phyloP scores from a whole-genome alignment of 2,888 invertebrate genomes.

The Phytoseiulus persimilis region DNA sequence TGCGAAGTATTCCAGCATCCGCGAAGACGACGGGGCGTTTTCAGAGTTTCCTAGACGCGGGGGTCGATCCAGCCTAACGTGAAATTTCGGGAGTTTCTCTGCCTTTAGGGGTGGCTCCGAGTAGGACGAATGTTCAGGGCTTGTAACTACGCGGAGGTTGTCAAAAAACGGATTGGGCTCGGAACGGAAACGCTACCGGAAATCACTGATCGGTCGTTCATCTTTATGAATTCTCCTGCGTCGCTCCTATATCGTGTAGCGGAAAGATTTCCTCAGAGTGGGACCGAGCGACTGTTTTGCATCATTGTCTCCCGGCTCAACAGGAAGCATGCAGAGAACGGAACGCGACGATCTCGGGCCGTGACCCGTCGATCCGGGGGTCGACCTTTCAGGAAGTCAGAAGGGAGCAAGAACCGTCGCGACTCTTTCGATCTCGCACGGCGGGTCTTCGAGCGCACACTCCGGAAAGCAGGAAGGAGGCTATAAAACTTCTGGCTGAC shows the following conservation, averaged over 20 bases:
- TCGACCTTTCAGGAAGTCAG: neutral
- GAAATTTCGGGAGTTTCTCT: neutral
- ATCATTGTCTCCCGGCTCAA: neutral
- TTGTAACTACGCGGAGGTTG: neutral
- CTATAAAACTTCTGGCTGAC: no score
- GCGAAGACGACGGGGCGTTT: no score
- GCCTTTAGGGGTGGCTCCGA: neutral
- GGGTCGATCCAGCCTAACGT: neutral
- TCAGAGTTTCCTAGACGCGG: neutral
- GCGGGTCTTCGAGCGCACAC: neutral
- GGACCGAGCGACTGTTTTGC: neutral
- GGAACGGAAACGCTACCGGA: neutral
- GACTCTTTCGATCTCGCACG: no score
- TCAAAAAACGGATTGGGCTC: neutral
- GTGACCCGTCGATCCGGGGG: neutral
- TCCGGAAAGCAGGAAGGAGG: no score
- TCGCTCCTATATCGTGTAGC: neutral
- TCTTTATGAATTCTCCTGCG: neutral
- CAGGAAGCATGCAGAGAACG: neutral
- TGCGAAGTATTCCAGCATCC: neutral
- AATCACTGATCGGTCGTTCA: neutral
- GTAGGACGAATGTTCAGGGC: neutral
- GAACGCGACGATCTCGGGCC: neutral
- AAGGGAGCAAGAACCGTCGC: no score
- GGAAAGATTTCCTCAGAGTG: neutral